Evolutionary conservation across 2,113 vertebrate species (phyloP).

Genomic region (Sarotherodon lohbergeri): DNA sequence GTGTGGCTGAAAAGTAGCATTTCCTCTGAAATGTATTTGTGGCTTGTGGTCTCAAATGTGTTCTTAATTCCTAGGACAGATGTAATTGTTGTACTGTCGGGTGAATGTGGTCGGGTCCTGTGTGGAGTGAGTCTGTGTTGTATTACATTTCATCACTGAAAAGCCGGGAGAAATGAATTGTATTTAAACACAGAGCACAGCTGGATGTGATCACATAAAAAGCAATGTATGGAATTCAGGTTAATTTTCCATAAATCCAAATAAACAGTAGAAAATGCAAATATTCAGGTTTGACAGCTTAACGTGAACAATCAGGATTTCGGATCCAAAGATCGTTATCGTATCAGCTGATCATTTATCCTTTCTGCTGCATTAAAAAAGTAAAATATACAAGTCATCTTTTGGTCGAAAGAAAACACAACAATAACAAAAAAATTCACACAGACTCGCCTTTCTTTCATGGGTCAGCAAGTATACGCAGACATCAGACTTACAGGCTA

Average conservation of each 20-base stretch:
- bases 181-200: neutral
- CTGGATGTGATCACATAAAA: neutral
- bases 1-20: constrained; percentile 9
- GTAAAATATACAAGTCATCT: neutral
- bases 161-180: neutral
- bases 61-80: constrained; percentile 50
- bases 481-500: neutral
- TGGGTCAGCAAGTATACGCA: neutral
- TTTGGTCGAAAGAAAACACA: neutral
- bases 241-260: neutral
- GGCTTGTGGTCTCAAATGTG: constrained; percentile 50
- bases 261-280: neutral
- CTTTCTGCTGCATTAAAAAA: neutral
- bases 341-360: neutral
- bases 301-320: neutral
- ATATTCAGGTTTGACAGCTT: neutral
- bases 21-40: constrained; percentile 29
- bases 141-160: constrained; percentile 27
- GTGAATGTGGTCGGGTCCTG: constrained; percentile 19
- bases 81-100: constrained; percentile 46
- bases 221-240: neutral
- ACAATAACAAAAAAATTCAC: neutral
- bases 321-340: neutral
- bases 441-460: neutral
- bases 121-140: constrained; percentile 26